Percentiles rank a stretch among this genome's conserved stretches.
phyloP scores from a whole-genome alignment of 2,113 vertebrate genomes.

The Phoxinus phoxinus region DNA sequence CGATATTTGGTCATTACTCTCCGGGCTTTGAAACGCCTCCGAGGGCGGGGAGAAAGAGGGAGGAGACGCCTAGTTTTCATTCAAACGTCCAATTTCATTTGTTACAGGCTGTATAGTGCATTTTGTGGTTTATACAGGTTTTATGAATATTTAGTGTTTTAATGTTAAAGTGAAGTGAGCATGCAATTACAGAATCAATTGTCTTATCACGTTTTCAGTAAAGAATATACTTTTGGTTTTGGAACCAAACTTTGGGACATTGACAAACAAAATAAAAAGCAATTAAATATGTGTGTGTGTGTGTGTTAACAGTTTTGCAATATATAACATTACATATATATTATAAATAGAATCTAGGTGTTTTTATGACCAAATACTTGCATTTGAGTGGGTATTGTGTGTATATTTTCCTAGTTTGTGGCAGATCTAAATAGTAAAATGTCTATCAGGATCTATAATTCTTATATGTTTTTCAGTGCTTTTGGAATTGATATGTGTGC shows the following conservation, averaged over 20 bases:
- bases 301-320: too few relatives aligned
- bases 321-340: not conserved
- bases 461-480: too few relatives aligned
- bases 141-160: not conserved
- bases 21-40: slow-evolving; percentile 68
- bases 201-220: not conserved
- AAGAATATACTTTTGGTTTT: not conserved
- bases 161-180: not conserved
- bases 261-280: not conserved
- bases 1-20: slow-evolving; percentile 61
- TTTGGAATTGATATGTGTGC: not conserved
- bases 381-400: too few relatives aligned
- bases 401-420: too few relatives aligned
- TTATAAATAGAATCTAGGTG: not conserved
- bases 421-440: too few relatives aligned
- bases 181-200: not conserved
- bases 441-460: too few relatives aligned
- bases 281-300: too few relatives aligned
- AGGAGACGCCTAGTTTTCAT: slow-evolving; percentile 46
- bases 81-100: not conserved
- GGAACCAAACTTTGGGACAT: not conserved
- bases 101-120: not conserved
- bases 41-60: slow-evolving; percentile 67
- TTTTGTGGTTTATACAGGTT: not conserved
- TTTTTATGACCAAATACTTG: not conserved